Evolutionary conservation across 1,140 invertebrate species (phyloP), one percentile per base, ranked within the genome.

Genomic region (Hylaeus volcanicus): DNA sequence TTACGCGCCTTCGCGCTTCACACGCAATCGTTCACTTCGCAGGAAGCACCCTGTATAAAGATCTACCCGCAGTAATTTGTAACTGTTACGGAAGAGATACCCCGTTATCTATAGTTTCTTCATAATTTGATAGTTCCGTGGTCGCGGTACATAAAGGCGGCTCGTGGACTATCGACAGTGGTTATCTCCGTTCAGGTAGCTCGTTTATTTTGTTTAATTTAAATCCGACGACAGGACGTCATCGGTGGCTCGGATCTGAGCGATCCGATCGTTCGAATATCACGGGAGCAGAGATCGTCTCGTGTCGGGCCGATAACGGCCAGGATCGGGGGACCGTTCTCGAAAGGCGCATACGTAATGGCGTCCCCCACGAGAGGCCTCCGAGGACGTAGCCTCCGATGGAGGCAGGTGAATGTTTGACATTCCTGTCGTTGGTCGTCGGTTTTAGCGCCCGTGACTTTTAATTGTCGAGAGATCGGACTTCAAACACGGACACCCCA

Each of bases 201-300:
- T 79, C 69, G 69, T 79, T 82, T 69, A 74, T 82, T 82, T 69
- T 55, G 51, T 63, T 79, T 79, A 79, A 82, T 79, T 82, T 72
- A 70, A 66, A n/a, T 45, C 41, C 70, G 58, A 70, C 65, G 69
- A 68, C 39, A 37, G 75, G 45, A 48, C 55, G 69, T 79, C 76
- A 48, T 79, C 69, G 55, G 39, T 48, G 41, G 39, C 48, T 51
- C 39, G 14, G 74, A 77, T 69, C 56, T 14, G 65, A 53, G 45
- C 56, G 51, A 74, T 45, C 74, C n/a, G 74, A 72, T 82, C 74
- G 43, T 5, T 37, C 14, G n/a, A 60, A 81, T 78, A 26, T 26
- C 80, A 2, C 43, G 60, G 74, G 66, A 71, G 15, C n/a, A 43
- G 45, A 77, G 75, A 82, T 60, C 43, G 74, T 70, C 53, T 26